These are phyloP conservation scores for Bos javanicus DNA, from an alignment of 2,113 vertebrate genomes.

Conservation along the genomic window DNA sequence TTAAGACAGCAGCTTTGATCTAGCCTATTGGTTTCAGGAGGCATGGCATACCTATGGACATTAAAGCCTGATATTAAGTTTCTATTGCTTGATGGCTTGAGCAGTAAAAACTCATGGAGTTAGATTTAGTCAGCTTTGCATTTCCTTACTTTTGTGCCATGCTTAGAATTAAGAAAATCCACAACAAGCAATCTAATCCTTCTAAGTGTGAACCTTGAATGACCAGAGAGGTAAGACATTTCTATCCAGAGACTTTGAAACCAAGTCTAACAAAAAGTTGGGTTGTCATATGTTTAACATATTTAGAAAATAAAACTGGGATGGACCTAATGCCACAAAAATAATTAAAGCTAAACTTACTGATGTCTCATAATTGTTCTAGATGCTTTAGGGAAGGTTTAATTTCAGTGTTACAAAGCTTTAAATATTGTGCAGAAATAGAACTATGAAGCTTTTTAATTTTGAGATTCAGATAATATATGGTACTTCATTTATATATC, in stretches of 20 bases:
- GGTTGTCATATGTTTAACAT: not conserved
- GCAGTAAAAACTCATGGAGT: constrained; percentile 52
- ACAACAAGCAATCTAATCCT: not conserved
- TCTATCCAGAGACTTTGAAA: not conserved
- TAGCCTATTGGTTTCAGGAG: constrained; percentile 3
- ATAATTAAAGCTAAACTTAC: not conserved
- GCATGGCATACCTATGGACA: not conserved
- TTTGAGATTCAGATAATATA: not conserved
- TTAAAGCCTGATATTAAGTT: constrained; percentile 33
- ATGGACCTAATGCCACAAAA: not conserved
- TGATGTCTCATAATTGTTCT: not conserved
- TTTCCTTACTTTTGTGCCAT: constrained; percentile 38
- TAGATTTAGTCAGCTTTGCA: not conserved
- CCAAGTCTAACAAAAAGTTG: not conserved
- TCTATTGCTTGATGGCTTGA: not conserved
- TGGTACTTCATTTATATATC: not conserved
- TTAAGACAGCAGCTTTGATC: constrained; percentile 10
- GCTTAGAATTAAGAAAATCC: constrained; percentile 24
- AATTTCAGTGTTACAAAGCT: not conserved
- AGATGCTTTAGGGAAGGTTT: not conserved
- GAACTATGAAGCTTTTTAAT: not conserved
- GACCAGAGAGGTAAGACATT: not conserved
- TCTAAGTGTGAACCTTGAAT: not conserved
- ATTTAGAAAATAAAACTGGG: not conserved
- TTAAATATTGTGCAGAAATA: not conserved